phyloP scores from a whole-genome alignment of 37 sponge, comb jelly and placozoan species.

The Bolinopsis microptera region DNA sequence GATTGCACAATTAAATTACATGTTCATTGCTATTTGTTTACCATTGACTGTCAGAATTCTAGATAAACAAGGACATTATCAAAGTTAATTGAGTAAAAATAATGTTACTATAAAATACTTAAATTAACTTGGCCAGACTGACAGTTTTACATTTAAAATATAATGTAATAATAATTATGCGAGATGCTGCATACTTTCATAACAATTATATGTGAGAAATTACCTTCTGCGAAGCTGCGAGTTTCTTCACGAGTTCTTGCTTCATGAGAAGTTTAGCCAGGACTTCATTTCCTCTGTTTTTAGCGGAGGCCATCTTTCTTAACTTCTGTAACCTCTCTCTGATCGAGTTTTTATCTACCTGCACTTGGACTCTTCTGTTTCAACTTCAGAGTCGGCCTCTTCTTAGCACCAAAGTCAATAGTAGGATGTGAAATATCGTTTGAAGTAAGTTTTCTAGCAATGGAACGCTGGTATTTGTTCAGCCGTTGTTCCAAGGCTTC shows the following conservation, averaged over 20 bases:
- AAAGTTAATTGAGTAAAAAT: too few relatives aligned
- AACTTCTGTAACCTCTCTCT: conserved; percentile 56
- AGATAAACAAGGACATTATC: too few relatives aligned
- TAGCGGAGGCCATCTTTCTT: conserved; percentile 43
- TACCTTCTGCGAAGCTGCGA: not conserved
- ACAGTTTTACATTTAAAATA: too few relatives aligned
- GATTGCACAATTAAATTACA: too few relatives aligned
- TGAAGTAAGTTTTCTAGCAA: conserved; percentile 12
- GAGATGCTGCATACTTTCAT: too few relatives aligned
- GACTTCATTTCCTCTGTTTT: conserved; percentile 58
- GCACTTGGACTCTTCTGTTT: conserved; percentile 36
- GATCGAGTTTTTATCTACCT: conserved; percentile 7
- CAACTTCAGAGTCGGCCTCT: conserved; percentile 33
- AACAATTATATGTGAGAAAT: too few relatives aligned
- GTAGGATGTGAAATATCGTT: conserved; percentile 11
- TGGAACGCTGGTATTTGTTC: not conserved
- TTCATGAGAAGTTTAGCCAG: conserved; percentile 53
- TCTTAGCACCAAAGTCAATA: not conserved
- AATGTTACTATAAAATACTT: too few relatives aligned
- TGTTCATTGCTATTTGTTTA: too few relatives aligned
- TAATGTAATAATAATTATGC: too few relatives aligned
- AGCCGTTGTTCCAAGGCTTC: conserved; percentile 17
- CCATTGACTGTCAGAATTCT: too few relatives aligned
- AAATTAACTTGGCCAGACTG: too few relatives aligned
- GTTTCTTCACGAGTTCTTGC: conserved; percentile 56